A percentile compares a stretch with the other conserved stretches of the same genome.
Evolutionary conservation across 2,797 vertebrate genomes (phyloP).

Genomic region (Paedocypris micromegethes): DNA sequence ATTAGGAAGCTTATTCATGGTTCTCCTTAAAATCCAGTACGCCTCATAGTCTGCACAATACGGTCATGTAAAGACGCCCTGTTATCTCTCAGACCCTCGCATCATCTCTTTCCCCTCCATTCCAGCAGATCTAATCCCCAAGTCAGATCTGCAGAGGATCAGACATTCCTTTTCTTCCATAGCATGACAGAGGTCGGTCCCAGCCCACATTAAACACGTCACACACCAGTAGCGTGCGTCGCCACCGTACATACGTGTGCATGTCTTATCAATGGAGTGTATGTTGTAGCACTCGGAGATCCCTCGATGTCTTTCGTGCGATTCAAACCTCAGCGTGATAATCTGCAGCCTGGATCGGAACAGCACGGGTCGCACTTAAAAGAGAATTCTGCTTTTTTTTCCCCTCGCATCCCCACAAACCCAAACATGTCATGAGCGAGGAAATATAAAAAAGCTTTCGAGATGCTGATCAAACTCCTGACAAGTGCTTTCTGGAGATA

Average conservation of each 20-base stretch:
- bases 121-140: conserved; percentile 13
- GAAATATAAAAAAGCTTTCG: conserved; percentile 17
- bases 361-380: conserved; percentile 44
- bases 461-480: conserved; percentile 25
- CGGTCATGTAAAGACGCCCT: background rate
- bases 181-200: conserved; percentile 37
- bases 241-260: conserved; percentile 9
- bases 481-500: conserved; percentile 23
- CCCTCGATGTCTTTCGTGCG: conserved; percentile 43
- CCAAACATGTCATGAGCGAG: conserved; percentile 35
- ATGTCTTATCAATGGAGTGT: conserved; percentile 20
- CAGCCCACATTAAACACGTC: background rate
- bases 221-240: conserved; percentile 11
- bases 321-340: conserved; percentile 41
- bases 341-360: conserved; percentile 58
- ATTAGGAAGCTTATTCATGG: too few species aligned
- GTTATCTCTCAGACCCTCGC: background rate
- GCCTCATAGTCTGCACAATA: too few species aligned
- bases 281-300: conserved; percentile 28
- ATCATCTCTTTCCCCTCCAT: background rate
- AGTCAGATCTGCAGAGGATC: conserved; percentile 32
- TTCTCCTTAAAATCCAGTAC: too few species aligned
- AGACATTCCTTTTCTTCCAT: conserved; percentile 50
- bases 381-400: conserved; percentile 43
- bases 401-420: conserved; percentile 35